Evolutionary conservation across 2,888 invertebrate species (phyloP).

Genomic region (Epistrophella euchroma): DNA sequence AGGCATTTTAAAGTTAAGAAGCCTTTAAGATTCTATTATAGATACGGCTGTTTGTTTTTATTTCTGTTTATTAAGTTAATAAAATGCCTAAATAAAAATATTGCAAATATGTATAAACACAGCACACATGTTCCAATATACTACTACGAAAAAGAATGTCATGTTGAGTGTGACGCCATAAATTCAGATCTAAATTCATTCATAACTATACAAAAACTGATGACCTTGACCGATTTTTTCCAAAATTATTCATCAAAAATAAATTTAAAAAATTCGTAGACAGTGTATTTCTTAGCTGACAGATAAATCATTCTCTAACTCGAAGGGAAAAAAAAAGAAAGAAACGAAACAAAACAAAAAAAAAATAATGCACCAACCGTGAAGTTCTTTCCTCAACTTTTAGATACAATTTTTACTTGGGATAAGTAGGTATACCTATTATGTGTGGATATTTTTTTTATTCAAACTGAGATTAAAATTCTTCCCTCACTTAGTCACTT

Average conservation of each 20-base stretch:
- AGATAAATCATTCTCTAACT: background rate
- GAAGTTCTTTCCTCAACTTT: background rate
- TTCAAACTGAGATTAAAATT: slow-evolving; percentile 1
- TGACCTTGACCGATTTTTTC: slow-evolving; percentile 23
- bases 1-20: too few relatives aligned
- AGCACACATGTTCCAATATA: background rate
- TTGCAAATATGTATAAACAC: background rate
- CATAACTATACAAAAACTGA: background rate
- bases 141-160: background rate
- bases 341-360: background rate
- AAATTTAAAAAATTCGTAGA: slow-evolving; percentile 10
- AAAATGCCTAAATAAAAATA: too few relatives aligned
- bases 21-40: too few relatives aligned
- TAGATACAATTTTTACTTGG: too few relatives aligned
- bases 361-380: background rate
- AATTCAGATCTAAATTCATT: background rate
- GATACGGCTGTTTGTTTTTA: too few relatives aligned
- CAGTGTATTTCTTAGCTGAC: background rate
- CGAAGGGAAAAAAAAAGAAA: background rate
- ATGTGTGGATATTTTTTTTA: too few relatives aligned
- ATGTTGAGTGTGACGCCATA: background rate
- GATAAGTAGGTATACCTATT: too few relatives aligned
- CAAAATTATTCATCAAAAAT: background rate
- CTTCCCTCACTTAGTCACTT: background rate
- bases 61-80: too few relatives aligned